Percentiles rank a stretch among this genome's conserved stretches.
These are phyloP conservation scores for Metellina segmentata DNA, from an alignment of 2,888 invertebrate species.

Conservation along the genomic window DNA sequence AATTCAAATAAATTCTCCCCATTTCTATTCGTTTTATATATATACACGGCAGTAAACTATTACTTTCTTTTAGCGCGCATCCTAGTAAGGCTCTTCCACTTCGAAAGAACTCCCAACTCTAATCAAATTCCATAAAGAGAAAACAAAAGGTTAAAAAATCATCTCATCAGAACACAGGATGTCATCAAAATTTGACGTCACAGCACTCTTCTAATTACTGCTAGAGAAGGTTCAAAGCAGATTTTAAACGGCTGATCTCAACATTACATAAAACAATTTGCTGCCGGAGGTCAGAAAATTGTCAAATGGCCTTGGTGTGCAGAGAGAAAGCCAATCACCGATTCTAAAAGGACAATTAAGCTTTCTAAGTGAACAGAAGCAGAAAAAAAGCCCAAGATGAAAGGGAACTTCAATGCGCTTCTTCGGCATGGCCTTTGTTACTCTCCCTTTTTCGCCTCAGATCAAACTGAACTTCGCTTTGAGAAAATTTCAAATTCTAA, in stretches of 20 bases:
- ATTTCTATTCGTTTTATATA: too few species aligned
- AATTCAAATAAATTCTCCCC: too few species aligned
- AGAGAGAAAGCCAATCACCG: conserved; percentile 20
- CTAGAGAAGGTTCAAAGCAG: conserved; percentile 17
- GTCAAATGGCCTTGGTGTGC: conserved; percentile 30
- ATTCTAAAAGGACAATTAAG: conserved; percentile 32
- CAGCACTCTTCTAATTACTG: conserved; percentile 29
- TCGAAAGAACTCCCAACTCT: background rate
- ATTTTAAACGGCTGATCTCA: conserved; percentile 8
- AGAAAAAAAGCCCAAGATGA: background rate
- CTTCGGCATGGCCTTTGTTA: too few species aligned
- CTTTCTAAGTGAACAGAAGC: background rate
- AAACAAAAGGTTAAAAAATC: conserved; percentile 14
- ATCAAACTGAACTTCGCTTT: too few species aligned
- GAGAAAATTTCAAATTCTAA: too few species aligned
- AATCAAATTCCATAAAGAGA: conserved; percentile 17
- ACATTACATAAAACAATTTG: conserved; percentile 19
- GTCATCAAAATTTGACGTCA: conserved; percentile 44
- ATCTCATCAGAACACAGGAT: conserved; percentile 36
- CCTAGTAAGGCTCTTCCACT: background rate
- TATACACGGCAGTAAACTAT: too few species aligned
- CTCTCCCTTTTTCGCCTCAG: too few species aligned
- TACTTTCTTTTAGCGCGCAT: too few species aligned
- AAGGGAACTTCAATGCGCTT: too few species aligned
- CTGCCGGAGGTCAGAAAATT: conserved; percentile 36